Base-by-base conservation (phyloP, 2,797 vertebrate genomes). In the Vireo griseus region DNA sequence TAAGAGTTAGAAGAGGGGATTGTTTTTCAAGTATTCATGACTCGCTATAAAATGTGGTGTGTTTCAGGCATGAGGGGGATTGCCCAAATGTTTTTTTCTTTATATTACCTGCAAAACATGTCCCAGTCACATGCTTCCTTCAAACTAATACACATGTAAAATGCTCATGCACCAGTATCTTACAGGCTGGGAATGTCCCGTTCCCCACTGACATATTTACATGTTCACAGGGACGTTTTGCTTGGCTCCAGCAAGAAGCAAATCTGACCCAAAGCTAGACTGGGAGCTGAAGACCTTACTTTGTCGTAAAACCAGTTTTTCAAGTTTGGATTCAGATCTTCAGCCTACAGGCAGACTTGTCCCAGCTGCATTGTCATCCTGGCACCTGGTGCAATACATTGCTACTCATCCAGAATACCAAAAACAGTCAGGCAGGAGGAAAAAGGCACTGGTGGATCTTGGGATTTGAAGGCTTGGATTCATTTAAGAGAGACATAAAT, bases 21-120 rank as follows among this genome's bases (percentile, higher is more conserved):
- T 92, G 97, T 97, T 85, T 95, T 73, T 76, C 28, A 78, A 83
- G 58, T 87, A 86, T 62, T 78, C 85, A 78, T 65, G 28, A 93
- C 51, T 91, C 16, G 6, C 73, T 93, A 75, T 45, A 17, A 21
- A 63, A 91, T 80, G 21, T 7, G 10, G 29, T 47, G 4, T n/a
- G 73, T 92, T 88, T 84, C 59, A 86, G 61, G 29, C 52, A 67
- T 4, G 24, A 78, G 16, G 57, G 69, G 69, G 37, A 84, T 81
- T 95, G 62, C 69, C 88, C 83, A 71, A 42, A 65, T 33, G 24
- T 0, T 37, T 22, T 45, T 35, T 61, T 63, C 28, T 76, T 69
- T 28, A 15, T 42, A 52, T 73, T 81, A 90, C 51, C 79, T 76
- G 55, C 55, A 84, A 68, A 63, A 47, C 21, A 29, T 33, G n/a